These are phyloP conservation scores for Dufourea novaeangliae DNA, from an alignment of 1,140 invertebrate species.

Conservation along the genomic window DNA sequence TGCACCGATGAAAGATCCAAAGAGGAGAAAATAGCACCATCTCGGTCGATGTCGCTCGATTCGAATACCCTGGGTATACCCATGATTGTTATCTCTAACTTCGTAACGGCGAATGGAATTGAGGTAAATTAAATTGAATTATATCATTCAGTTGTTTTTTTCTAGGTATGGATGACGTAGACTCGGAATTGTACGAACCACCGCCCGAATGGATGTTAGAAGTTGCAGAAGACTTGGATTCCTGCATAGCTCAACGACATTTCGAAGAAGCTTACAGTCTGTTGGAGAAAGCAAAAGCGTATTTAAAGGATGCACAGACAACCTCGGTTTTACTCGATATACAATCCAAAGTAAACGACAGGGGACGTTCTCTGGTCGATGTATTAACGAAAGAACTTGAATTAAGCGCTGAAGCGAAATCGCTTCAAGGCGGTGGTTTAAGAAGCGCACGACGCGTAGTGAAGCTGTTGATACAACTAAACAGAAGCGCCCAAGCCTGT, in stretches of 20 bases:
- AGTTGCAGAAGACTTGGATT: conserved; percentile 97
- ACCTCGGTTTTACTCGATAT: conserved; percentile 78
- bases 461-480: conserved; percentile 92
- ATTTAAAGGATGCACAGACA: conserved; percentile 77
- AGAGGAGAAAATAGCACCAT: conserved; percentile 62
- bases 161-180: conserved; percentile 81
- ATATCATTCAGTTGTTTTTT: conserved; percentile 48
- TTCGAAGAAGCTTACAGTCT: conserved; percentile 96
- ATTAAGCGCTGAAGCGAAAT: conserved; percentile 90
- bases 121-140: conserved; percentile 9
- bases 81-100: not conserved
- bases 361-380: conserved; percentile 90
- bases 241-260: conserved; percentile 97
- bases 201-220: conserved; percentile 95
- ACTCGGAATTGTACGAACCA: conserved; percentile 80
- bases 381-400: conserved; percentile 94
- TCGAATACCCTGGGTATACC: conserved; percentile 75
- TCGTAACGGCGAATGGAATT: not conserved
- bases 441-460: conserved; percentile 93
- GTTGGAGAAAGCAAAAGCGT: conserved; percentile 88
- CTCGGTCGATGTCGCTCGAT: conserved; percentile 75
- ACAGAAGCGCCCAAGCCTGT: conserved; percentile 90
- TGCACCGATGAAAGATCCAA: conserved; percentile 62
- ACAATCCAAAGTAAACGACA: conserved; percentile 81
- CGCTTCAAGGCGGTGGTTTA: conserved; percentile 93